Percentiles rank a stretch among this genome's conserved stretches.
Evolutionary conservation across 2,888 invertebrate species (phyloP).

Genomic region (Leptura quadrifasciata): DNA sequence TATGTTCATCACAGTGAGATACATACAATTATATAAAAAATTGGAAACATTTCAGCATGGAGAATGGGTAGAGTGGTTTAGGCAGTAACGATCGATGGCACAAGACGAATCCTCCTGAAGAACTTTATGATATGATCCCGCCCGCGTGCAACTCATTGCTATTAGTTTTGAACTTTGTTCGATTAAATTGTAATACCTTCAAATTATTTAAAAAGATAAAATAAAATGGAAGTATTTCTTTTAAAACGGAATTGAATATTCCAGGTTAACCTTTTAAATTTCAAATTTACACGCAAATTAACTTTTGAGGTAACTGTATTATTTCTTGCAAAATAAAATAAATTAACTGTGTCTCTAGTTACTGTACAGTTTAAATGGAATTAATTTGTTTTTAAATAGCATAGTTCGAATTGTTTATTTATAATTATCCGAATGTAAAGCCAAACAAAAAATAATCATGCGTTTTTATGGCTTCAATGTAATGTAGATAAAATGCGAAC

Average conservation of each 20-base stretch:
- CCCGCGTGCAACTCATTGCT: too few relatives aligned
- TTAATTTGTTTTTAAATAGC: background rate
- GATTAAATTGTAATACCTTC: too few relatives aligned
- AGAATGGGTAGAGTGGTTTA: too few relatives aligned
- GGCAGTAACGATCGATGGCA: too few relatives aligned
- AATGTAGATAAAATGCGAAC: conserved; percentile 1
- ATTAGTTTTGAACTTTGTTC: too few relatives aligned
- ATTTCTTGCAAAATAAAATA: background rate
- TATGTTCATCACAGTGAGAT: too few relatives aligned
- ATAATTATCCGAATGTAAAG: background rate
- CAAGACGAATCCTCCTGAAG: too few relatives aligned
- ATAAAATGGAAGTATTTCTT: background rate
- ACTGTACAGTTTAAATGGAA: background rate
- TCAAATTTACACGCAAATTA: background rate
- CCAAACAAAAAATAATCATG: background rate
- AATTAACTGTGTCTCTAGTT: background rate
- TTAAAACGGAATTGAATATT: background rate
- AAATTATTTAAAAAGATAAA: too few relatives aligned
- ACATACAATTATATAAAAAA: too few relatives aligned
- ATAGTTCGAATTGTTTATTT: background rate
- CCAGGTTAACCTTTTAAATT: background rate
- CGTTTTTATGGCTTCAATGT: background rate
- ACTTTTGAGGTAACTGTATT: background rate
- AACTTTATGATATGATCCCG: too few relatives aligned
- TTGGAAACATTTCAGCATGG: too few relatives aligned